Evolutionary conservation across 2,113 vertebrate species (phyloP).

Genomic region (Paratilapia polleni): DNA sequence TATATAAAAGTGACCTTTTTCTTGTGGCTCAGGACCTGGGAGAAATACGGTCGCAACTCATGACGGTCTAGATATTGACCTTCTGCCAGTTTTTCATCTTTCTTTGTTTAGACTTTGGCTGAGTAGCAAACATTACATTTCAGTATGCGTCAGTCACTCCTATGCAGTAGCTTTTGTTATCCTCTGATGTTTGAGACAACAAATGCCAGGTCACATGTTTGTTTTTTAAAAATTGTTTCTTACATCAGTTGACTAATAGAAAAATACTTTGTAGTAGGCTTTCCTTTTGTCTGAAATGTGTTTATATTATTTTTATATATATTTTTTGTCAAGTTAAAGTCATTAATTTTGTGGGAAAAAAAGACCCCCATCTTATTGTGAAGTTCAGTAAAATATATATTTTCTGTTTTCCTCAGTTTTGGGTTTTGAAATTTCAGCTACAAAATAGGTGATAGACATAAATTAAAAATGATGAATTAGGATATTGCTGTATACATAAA

Average conservation of each 20-base stretch:
- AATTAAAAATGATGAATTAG: fast-evolving
- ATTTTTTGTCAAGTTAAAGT: neutral
- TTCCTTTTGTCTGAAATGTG: neutral
- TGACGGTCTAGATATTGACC: neutral
- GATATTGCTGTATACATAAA: neutral
- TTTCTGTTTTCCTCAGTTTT: slow-evolving; percentile 19
- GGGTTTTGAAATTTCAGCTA: neutral
- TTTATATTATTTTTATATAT: slow-evolving; percentile 6
- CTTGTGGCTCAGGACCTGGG: neutral
- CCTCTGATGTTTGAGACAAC: neutral
- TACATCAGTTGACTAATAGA: neutral
- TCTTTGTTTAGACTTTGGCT: neutral
- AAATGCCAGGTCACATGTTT: neutral
- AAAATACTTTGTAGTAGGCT: neutral
- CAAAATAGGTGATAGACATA: neutral
- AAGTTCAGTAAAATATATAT: slow-evolving; percentile 42
- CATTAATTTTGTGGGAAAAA: neutral
- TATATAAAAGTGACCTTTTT: slow-evolving; percentile 42
- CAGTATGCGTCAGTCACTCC: neutral
- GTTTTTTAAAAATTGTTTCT: neutral
- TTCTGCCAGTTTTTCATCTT: neutral
- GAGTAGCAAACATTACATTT: neutral
- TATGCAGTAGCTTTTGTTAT: slow-evolving; percentile 7
- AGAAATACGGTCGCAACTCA: neutral
- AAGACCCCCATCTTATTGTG: neutral